Conservation (phyloP, 1,140 invertebrate species). For the Triops cancriformis region DNA sequence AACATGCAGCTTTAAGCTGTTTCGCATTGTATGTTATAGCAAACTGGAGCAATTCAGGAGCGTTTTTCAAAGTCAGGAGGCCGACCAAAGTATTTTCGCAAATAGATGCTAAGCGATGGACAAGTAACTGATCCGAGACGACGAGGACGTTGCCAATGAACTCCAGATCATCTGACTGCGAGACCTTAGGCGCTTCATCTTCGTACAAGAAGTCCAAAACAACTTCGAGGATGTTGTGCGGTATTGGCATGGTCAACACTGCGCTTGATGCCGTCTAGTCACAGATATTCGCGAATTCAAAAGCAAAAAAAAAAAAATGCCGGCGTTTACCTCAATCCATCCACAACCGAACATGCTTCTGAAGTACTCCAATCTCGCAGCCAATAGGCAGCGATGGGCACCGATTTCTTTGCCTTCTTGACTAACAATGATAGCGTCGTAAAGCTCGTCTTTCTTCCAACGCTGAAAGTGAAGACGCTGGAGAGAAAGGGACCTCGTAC, state of each 20-base stretch:
- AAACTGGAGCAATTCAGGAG: slow-evolving; percentile 56
- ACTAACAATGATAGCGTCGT: slow-evolving; percentile 51
- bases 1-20: slow-evolving; percentile 55
- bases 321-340: slow-evolving; percentile 62
- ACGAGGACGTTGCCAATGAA: slow-evolving; percentile 56
- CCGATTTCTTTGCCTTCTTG: slow-evolving; percentile 49
- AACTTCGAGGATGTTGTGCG: slow-evolving; percentile 46
- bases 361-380: slow-evolving; percentile 64
- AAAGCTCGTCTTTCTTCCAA: slow-evolving; percentile 44
- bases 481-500: neutral
- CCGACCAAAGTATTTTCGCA: slow-evolving; percentile 54
- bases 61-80: slow-evolving; percentile 58
- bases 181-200: slow-evolving; percentile 48
- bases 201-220: slow-evolving; percentile 59
- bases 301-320: slow-evolving; percentile 24
- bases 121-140: slow-evolving; percentile 59
- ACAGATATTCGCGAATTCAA: slow-evolving; percentile 24
- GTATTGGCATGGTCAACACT: slow-evolving; percentile 39
- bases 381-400: slow-evolving; percentile 64
- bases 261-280: slow-evolving; percentile 13
- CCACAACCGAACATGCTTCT: slow-evolving; percentile 58
- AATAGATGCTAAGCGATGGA: slow-evolving; percentile 51
- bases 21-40: slow-evolving; percentile 55
- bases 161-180: slow-evolving; percentile 49
- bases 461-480: slow-evolving; percentile 33